phyloP scores from a whole-genome alignment of 2,888 invertebrate genomes.

The Drosophila basisetae region DNA sequence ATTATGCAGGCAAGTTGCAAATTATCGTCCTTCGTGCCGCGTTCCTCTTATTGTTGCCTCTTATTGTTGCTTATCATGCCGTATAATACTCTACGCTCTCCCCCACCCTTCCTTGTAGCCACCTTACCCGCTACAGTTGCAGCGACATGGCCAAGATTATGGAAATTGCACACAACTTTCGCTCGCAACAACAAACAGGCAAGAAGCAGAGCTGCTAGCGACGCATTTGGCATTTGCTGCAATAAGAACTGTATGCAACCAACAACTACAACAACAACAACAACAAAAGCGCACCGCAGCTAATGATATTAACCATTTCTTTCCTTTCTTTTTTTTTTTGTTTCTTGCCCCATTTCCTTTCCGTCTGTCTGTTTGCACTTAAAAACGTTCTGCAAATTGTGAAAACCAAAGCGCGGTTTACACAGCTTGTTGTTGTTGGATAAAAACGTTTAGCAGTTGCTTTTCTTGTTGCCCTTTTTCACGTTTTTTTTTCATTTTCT shows the following conservation, averaged over 20 bases:
- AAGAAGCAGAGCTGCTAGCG: slow-evolving; percentile 20
- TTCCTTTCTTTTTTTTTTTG: slow-evolving; percentile 28
- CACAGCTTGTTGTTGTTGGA: slow-evolving; percentile 30
- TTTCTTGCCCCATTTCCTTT: slow-evolving; percentile 47
- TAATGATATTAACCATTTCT: slow-evolving; percentile 76
- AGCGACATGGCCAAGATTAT: slow-evolving; percentile 69
- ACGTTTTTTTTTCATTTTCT: background rate
- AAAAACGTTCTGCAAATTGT: slow-evolving; percentile 73
- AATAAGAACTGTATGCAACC: slow-evolving; percentile 35
- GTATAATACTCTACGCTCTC: slow-evolving; percentile 20
- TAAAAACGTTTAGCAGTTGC: slow-evolving; percentile 61
- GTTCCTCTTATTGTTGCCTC: slow-evolving; percentile 24
- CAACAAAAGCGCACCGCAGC: slow-evolving; percentile 49
- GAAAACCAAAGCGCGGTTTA: slow-evolving; percentile 69
- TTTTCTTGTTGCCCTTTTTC: slow-evolving; percentile 30
- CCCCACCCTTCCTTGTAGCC: background rate
- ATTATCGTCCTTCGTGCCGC: slow-evolving; percentile 38
- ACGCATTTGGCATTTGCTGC: slow-evolving; percentile 56
- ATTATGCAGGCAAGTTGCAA: slow-evolving; percentile 68
- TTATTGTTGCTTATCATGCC: slow-evolving; percentile 72
- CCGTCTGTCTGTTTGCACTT: slow-evolving; percentile 57
- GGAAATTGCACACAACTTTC: slow-evolving; percentile 67
- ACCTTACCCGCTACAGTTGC: slow-evolving; percentile 35
- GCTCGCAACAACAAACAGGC: slow-evolving; percentile 30
- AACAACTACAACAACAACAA: slow-evolving; percentile 30